These are phyloP conservation scores for Drosophila kepulauana DNA, from an alignment of 1,140 invertebrate species.

Conservation along the genomic window DNA sequence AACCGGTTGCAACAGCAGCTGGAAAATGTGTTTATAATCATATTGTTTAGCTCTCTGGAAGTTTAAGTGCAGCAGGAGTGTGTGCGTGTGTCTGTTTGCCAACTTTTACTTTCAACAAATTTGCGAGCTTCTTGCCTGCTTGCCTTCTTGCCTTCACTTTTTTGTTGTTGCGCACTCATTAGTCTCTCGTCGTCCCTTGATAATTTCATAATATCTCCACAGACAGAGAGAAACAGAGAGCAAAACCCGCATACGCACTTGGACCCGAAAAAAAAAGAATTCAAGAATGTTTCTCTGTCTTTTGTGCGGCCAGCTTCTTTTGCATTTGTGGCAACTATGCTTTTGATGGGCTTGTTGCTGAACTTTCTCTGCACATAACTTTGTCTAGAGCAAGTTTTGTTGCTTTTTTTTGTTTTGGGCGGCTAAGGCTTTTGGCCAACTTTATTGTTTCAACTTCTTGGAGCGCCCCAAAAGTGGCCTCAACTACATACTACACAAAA, in stretches of 20 bases:
- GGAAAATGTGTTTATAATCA: slow-evolving; percentile 75
- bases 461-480: not conserved
- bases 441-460: slow-evolving; percentile 54
- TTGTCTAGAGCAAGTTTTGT: slow-evolving; percentile 50
- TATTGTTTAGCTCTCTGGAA: slow-evolving; percentile 42
- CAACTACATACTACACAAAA: not conserved
- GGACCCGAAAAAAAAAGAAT: not conserved
- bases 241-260: slow-evolving; percentile 13
- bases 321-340: slow-evolving; percentile 60
- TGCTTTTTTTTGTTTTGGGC: not conserved
- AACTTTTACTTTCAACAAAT: slow-evolving; percentile 67
- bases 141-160: not conserved
- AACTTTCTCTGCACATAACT: slow-evolving; percentile 77
- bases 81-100: slow-evolving; percentile 1
- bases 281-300: slow-evolving; percentile 1
- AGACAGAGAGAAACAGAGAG: not conserved
- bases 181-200: slow-evolving; percentile 21
- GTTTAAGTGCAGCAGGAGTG: slow-evolving; percentile 55
- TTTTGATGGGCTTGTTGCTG: slow-evolving; percentile 51
- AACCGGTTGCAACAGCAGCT: slow-evolving; percentile 70
- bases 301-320: slow-evolving; percentile 24
- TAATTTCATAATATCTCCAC: slow-evolving; percentile 49
- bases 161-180: slow-evolving; percentile 34
- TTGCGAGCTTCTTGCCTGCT: not conserved
- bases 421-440: slow-evolving; percentile 39